Conservation (phyloP, 2,113 vertebrate genomes). For the Lanius collurio region DNA sequence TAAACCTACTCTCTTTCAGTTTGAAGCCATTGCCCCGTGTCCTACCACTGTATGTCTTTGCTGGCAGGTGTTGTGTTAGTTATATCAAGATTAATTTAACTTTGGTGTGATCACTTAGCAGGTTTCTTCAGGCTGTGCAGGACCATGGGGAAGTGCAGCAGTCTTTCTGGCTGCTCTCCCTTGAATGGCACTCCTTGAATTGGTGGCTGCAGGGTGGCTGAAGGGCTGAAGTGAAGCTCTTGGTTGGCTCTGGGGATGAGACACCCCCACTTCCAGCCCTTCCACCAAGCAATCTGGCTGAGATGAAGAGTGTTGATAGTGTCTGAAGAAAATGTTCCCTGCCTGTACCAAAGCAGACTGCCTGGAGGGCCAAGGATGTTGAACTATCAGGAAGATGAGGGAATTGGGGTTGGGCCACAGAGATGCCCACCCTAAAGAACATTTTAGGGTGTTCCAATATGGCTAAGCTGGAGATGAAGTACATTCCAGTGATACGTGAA, state of each 20-base stretch:
- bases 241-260: not conserved
- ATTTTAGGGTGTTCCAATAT: not conserved
- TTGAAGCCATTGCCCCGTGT: not conserved
- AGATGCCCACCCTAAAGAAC: not conserved
- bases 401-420: not conserved
- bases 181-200: accelerated
- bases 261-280: not conserved
- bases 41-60: not conserved
- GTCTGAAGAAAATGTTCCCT: not conserved
- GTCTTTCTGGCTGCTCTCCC: not conserved
- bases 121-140: not conserved
- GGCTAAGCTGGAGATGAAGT: not conserved
- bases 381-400: not conserved
- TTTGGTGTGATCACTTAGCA: not conserved
- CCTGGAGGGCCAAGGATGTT: not conserved
- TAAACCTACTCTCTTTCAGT: not conserved
- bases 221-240: not conserved
- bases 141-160: not conserved
- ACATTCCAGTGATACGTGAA: not conserved
- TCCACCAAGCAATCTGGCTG: not conserved
- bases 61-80: not conserved
- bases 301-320: not conserved
- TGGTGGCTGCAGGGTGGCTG: not conserved
- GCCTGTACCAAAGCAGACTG: not conserved
- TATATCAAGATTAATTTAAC: not conserved